Evolutionary conservation across 2,888 invertebrate genomes (phyloP), one percentile per base, ranked within the genome.

Genomic region (Cephonodes hylas): DNA sequence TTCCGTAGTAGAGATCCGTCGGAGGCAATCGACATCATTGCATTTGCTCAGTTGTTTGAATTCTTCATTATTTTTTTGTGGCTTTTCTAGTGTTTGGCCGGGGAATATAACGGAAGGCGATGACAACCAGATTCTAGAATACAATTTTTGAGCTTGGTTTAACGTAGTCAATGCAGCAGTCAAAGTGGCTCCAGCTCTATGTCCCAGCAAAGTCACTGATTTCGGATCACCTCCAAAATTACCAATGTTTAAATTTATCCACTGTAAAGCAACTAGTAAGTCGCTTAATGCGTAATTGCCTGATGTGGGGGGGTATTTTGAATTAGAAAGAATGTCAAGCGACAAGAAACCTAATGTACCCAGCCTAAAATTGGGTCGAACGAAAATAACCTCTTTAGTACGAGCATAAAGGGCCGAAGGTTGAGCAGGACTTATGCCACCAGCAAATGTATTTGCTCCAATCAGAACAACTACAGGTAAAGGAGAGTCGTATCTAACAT

Each of bases 281-380:
- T 98, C 98, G 1, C 96, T 96, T 0, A 97, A 93, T 0, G 95
- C 98, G 77, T 97, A 97, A 84, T 98, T 98, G 31, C 97, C 97
- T 0, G 97, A 96, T 0, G 95, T 95, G 27, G 93, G 94, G 0
- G 96, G 96, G 79, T 96, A 95, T 20, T 94, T 93, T 0, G 95
- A 91, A 71, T 95, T 93, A 0, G 96, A 95, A 0, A 97, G 86
- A 1, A 94, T 93, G 63, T 96, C 95, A 4, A 95, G 88, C 0
- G 98, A 95, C 58, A 98, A 89, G 80, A 98, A 98, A 3, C 98
- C 98, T 62, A 96, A 93, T 58, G 95, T 94, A 0, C 96, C 96
- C 64, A 96, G 87, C 73, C 98, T 94, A 87, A 97, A 97, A 79
- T 97, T 97, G 3, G 97, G 97, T 65, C 96, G 93, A 1, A 98